A percentile compares a stretch with the other conserved stretches of the same genome.
Conservation (phyloP, 1,140 invertebrate genomes). For the silkworm (Bombyx mori) region ASM3026992v2 NC_085121.1:9414501-9415000, state of each 20-base stretch:
- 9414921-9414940: no score
- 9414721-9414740: not conserved
- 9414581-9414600: conserved; percentile 7
- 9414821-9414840: no score
- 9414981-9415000: no score
- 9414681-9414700: not conserved
- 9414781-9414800: no score
- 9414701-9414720: not conserved
- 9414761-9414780: no score
- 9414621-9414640: conserved; percentile 17
- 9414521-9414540: conserved; percentile 13
- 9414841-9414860: no score
- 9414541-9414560: conserved; percentile 19
- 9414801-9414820: no score
- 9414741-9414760: not conserved
- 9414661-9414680: conserved; percentile 7
- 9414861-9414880: no score
- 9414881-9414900: no score
- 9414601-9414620: conserved; percentile 16
- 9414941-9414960: no score
- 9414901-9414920: no score
- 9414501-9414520: conserved; percentile 19
- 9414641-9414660: conserved; percentile 17
- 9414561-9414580: conserved; percentile 5
- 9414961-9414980: no score